These are phyloP conservation scores for Solea senegalensis DNA, from an alignment of 2,113 vertebrate species.

Conservation along the genomic window DNA sequence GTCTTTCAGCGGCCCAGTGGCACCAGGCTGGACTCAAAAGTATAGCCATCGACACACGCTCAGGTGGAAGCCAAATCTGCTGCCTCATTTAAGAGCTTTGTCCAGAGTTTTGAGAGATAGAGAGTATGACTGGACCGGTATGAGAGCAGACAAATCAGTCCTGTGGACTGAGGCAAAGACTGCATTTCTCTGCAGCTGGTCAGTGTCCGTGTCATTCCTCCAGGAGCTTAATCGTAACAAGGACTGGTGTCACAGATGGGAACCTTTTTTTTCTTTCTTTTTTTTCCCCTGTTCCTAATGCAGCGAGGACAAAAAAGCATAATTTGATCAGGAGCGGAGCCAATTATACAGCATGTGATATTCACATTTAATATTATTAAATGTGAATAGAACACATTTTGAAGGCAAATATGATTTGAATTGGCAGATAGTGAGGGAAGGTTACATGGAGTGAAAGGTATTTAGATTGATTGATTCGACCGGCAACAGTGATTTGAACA, in stretches of 20 bases:
- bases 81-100: constrained; percentile 5
- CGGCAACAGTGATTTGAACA: neutral
- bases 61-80: neutral
- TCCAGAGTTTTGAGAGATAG: constrained; percentile 18
- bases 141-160: constrained; percentile 19
- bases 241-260: constrained; percentile 36
- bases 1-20: constrained; percentile 11
- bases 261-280: constrained; percentile 2
- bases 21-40: constrained; percentile 3
- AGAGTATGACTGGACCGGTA: constrained; percentile 12
- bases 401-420: neutral
- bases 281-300: neutral
- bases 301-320: constrained; percentile 7
- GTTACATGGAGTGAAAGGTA: constrained; percentile 5
- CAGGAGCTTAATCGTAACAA: constrained; percentile 20
- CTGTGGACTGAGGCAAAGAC: neutral
- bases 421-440: neutral
- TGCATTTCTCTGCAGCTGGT: constrained; percentile 17
- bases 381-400: constrained; percentile 1
- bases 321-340: neutral
- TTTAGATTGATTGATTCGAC: constrained; percentile 6
- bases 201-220: constrained; percentile 1
- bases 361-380: neutral
- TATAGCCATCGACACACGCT: neutral
- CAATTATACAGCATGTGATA: neutral